Evolutionary conservation across 2,888 invertebrate genomes (phyloP), one percentile per base, ranked within the genome.

Genomic region (Dusona sp.): DNA sequence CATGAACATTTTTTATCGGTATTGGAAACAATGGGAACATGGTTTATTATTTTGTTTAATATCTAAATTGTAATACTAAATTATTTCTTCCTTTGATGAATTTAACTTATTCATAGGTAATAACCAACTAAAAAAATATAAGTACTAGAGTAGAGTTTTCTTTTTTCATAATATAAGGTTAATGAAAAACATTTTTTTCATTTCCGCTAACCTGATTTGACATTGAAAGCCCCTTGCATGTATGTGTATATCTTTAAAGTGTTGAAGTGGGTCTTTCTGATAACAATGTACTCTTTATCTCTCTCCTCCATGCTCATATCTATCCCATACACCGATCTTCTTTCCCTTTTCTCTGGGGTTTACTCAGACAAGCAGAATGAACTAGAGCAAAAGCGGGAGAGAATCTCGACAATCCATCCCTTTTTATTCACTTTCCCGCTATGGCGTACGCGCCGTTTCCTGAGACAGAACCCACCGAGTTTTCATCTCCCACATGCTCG

Each of bases 351-450:
- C 6, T 57, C 36, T 73, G 33, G 13, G 11, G 67, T 22, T 54
- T 64, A 42, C 42, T 38, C 51, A 25, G 67, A 38, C 70, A 42
- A 38, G 36, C 48, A 29, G 33, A 57, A 67, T 25, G 57, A 57
- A 25, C 57, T 25, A 25, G 57, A 13, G 3, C 25, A 8, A 25
- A 61, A 45, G 67, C 0, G 38, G 7, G 25, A 65, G 61, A 68
- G 72, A 36, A 38, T 22, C 19, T 67, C 25, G 48, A 38, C 45
- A 61, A 61, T 74, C 51, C 64, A 38, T 42, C 74, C 38, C 68
- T 78, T 79, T 85, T 83, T 64, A 73, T 77, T 65, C 80, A 77
- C 74, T 80, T 80, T 77, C 36, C 68, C 68, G 64, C 70, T 29
- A 11, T 61, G 61, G 80, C 80, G 72, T 48, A 79, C 78, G 57